Conservation (phyloP, 2,113 vertebrate genomes). For the Protobothrops mucrosquamatus region DNA sequence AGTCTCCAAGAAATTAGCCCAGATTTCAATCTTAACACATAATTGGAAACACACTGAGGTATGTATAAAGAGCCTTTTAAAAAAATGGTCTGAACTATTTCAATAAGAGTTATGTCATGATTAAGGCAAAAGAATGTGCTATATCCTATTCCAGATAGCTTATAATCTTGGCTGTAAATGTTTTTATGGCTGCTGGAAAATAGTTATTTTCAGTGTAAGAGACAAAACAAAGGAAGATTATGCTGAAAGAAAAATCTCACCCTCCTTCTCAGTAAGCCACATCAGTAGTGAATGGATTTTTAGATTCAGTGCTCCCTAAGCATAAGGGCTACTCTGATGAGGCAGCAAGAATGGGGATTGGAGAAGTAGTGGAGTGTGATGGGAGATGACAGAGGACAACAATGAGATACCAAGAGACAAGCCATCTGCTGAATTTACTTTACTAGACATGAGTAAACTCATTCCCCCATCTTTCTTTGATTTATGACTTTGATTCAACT, state of each 20-base stretch:
- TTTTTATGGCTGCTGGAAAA: neutral
- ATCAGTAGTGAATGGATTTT: neutral
- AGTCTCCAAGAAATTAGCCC: neutral
- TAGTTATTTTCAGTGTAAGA: neutral
- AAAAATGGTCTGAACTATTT: neutral
- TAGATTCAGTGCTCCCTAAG: neutral
- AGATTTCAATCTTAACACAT: neutral
- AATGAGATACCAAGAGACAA: neutral
- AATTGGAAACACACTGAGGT: neutral
- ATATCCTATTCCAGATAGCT: neutral
- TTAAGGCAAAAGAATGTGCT: neutral
- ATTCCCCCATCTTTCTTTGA: neutral
- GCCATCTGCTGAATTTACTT: neutral
- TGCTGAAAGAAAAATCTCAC: neutral
- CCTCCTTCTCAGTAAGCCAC: neutral
- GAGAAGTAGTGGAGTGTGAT: neutral
- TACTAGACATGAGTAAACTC: neutral
- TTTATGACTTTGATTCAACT: neutral
- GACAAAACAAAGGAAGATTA: neutral
- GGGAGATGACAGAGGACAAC: neutral
- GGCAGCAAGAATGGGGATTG: neutral
- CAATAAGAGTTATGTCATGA: neutral
- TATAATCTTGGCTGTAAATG: neutral
- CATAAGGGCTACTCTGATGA: neutral
- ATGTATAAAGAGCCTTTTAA: neutral